phyloP scores from a whole-genome alignment of 1,140 invertebrate genomes.

The Drosophila ficusphila region DNA sequence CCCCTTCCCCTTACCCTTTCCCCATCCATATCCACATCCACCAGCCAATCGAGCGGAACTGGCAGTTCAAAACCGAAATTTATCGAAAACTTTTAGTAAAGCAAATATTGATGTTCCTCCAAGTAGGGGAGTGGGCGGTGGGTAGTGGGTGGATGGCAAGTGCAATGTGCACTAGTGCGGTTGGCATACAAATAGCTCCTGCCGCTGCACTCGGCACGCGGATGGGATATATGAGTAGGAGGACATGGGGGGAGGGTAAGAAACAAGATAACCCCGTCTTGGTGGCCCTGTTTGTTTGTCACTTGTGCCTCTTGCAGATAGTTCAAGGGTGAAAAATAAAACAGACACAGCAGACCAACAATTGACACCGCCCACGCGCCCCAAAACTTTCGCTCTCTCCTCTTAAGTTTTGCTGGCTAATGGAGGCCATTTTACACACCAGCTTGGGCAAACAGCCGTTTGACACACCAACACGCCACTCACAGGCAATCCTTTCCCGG shows the following conservation, averaged over 20 bases:
- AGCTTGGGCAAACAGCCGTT: not conserved
- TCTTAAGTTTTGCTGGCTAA: slow-evolving; percentile 4
- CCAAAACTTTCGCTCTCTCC: not conserved
- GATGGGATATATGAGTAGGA: slow-evolving; percentile 3
- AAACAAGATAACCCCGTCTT: not conserved
- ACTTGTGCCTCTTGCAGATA: slow-evolving; percentile 4
- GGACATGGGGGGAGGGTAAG: too few relatives aligned
- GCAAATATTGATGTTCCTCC: slow-evolving; percentile 18
- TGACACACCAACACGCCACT: not conserved
- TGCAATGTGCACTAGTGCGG: slow-evolving; percentile 6
- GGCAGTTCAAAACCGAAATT: slow-evolving; percentile 10
- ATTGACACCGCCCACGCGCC: not conserved
- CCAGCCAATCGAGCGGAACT: not conserved
- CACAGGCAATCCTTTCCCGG: not conserved
- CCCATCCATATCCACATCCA: too few relatives aligned
- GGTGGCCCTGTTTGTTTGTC: not conserved
- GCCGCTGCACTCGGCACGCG: too few relatives aligned
- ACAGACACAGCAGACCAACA: not conserved
- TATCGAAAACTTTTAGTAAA: slow-evolving; percentile 34
- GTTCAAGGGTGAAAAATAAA: not conserved
- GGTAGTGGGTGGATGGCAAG: not conserved
- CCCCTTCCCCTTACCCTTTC: too few relatives aligned
- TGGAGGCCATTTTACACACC: slow-evolving; percentile 4
- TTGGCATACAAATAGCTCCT: too few relatives aligned
- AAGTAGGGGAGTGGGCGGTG: not conserved